Conservation (phyloP, 1,140 invertebrate genomes). For the Camponotus floridanus region DNA sequence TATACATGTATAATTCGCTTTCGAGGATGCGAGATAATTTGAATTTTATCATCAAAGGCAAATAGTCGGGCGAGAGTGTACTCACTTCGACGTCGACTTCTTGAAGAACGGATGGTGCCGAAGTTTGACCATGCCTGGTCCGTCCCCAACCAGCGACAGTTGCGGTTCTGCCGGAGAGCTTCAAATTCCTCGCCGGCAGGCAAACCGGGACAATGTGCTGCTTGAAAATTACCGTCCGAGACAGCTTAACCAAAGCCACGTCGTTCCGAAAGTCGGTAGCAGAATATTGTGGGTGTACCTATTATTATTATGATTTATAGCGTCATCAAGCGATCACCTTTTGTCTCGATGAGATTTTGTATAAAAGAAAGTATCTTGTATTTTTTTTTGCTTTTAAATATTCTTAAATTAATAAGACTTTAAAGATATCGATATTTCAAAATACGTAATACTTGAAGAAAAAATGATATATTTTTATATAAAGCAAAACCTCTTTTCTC, state of each 20-base stretch:
- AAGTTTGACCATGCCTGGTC: slow-evolving; percentile 93
- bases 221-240: slow-evolving; percentile 92
- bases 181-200: slow-evolving; percentile 91
- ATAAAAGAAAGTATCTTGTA: neutral
- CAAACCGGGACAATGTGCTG: slow-evolving; percentile 96
- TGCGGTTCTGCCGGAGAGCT: slow-evolving; percentile 93
- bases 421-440: neutral
- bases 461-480: slow-evolving; percentile 78
- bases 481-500: slow-evolving; percentile 91
- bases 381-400: neutral
- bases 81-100: slow-evolving; percentile 86
- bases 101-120: slow-evolving; percentile 91
- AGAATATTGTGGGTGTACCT: slow-evolving; percentile 94
- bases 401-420: neutral
- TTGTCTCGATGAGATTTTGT: neutral
- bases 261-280: slow-evolving; percentile 96
- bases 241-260: slow-evolving; percentile 93
- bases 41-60: slow-evolving; percentile 4
- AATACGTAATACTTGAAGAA: slow-evolving; percentile 6
- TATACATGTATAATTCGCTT: neutral
- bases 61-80: neutral
- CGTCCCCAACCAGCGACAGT: slow-evolving; percentile 97
- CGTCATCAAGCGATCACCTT: neutral
- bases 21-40: neutral
- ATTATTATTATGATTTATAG: slow-evolving; percentile 35